Base-by-base conservation (phyloP, 2,888 invertebrate genomes). In the Drosophila barbarae region DNA sequence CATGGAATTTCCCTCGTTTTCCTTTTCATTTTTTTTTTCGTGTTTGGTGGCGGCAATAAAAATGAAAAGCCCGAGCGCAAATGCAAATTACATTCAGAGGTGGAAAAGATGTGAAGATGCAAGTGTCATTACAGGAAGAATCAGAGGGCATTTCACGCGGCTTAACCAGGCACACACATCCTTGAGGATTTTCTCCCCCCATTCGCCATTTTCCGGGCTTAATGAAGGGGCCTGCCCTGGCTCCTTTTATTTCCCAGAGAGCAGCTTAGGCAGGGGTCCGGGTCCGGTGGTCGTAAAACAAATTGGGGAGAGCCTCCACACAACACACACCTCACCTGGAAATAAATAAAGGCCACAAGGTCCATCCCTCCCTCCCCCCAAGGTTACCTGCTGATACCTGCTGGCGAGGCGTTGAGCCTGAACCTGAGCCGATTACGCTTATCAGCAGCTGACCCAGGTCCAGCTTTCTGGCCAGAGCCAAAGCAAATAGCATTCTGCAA, bases 351-450 rank as follows among this genome's bases (percentile, higher is more conserved):
- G 73, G 50, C 72, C 57, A 44, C 58, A 66, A 69, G 59, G 23
- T 13, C 41, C 13, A 23, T 23, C 23, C 23, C 23, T 4, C 21
- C n/a, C n/a, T 60, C 60, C 67, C 69, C 72, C 47, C 54, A 53
- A 47, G 41, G 54, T 18, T 18, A 49, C 74, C 71, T 18, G 18
- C 65, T 58, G 44, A 32, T 54, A 42, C 49, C 50, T 49, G 47
- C 21, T 21, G 36, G 39, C 52, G 59, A 77, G 84, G 76, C 82
- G 77, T 77, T 73, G 75, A 83, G 77, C 81, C 46, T 47, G 30
- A 47, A 47, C 67, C 69, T 76, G 84, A 81, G 83, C 84, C 83
- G 79, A 82, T 80, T 80, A 84, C 67, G 69, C 84, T 84, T 84
- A 82, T 79, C 79, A 69, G 69, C 83, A 65, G 70, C 54, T 69